Conservation (phyloP, 2,113 vertebrate species). For the Pollimyrus isidori region DNA sequence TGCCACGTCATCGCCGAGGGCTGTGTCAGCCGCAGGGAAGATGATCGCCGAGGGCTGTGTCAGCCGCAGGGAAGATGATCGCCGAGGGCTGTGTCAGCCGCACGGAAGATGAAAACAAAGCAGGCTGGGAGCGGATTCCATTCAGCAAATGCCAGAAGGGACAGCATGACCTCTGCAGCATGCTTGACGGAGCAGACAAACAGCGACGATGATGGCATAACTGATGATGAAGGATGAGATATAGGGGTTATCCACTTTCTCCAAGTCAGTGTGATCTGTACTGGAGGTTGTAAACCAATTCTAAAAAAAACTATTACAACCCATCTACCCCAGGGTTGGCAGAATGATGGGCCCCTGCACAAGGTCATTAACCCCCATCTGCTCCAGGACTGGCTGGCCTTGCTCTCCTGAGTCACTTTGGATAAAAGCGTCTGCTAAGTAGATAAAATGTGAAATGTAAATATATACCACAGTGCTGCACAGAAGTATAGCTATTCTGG, state of each 20-base stretch:
- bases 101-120: background rate
- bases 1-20: background rate
- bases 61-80: too few relatives aligned
- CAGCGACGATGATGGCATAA: background rate
- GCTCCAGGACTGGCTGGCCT: background rate
- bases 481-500: background rate
- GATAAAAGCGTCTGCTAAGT: background rate
- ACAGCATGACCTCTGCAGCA: background rate
- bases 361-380: background rate
- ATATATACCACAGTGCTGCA: background rate
- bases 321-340: background rate
- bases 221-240: background rate
- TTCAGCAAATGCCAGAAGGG: background rate
- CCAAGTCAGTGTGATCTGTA: slow-evolving; percentile 3
- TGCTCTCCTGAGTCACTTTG: background rate
- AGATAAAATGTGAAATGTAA: background rate
- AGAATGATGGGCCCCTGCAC: background rate
- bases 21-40: background rate
- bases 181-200: background rate
- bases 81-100: background rate
- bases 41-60: background rate
- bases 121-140: background rate
- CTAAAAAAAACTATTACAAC: background rate
- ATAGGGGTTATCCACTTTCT: too few relatives aligned
- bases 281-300: background rate